Percentiles rank a stretch among this genome's conserved stretches.
phyloP scores from a whole-genome alignment of 2,888 invertebrate species.

The Octonoba sinensis region DNA sequence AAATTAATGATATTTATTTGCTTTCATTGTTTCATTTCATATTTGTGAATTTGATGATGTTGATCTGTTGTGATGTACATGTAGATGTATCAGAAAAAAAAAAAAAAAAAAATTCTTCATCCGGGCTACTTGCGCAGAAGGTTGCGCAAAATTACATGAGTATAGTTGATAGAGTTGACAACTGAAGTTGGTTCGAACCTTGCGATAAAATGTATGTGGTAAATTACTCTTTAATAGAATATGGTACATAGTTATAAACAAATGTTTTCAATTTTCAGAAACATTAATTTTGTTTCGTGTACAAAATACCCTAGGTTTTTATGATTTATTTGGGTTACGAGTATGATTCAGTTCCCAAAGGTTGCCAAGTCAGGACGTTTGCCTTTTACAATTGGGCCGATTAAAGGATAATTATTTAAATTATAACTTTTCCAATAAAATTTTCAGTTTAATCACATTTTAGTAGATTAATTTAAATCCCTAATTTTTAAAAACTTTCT shows the following conservation, averaged over 20 bases:
- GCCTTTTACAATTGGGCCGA: slow-evolving; percentile 52
- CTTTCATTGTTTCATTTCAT: no score
- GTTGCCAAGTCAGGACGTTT: slow-evolving; percentile 64
- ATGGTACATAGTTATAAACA: neutral
- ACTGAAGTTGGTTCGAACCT: slow-evolving; percentile 52
- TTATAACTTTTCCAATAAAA: slow-evolving; percentile 3
- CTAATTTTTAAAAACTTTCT: neutral
- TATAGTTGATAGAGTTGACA: slow-evolving; percentile 60
- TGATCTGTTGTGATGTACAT: slow-evolving; percentile 50
- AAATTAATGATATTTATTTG: no score
- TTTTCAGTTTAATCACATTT: no score
- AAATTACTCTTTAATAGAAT: slow-evolving; percentile 20
- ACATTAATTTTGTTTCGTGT: neutral
- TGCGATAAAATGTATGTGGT: slow-evolving; percentile 50
- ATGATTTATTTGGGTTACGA: slow-evolving; percentile 35
- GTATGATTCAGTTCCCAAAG: slow-evolving; percentile 38
- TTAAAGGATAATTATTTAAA: slow-evolving; percentile 37
- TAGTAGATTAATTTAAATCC: no score
- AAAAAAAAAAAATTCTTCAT: slow-evolving; percentile 55
- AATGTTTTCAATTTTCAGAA: neutral
- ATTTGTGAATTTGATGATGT: slow-evolving; percentile 28
- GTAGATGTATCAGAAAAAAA: slow-evolving; percentile 34
- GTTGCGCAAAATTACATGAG: slow-evolving; percentile 56
- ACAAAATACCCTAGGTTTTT: no score
- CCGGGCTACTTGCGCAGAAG: slow-evolving; percentile 60